Base-by-base conservation (phyloP, 2,797 vertebrate genomes). In the Margarornis squamiger region DNA sequence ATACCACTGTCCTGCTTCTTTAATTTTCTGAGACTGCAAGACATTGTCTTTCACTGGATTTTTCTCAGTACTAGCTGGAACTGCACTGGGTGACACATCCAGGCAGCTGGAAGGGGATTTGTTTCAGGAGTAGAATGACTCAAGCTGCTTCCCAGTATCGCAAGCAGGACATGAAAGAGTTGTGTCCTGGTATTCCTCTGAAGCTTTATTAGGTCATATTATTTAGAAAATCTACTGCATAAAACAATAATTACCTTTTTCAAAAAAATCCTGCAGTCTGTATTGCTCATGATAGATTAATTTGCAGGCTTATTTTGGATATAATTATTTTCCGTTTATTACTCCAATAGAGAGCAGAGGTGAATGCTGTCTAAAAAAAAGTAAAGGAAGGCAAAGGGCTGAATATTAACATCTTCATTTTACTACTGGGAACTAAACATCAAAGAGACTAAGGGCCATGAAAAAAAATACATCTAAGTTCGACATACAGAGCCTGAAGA, bases 301-400 rank as follows among this genome's bases (percentile, higher is more conserved):
- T 92, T 91, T 91, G 20, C 51, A 80, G 41, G 14, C 14, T 7
- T 86, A 45, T 90, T 92, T 93, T 59, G 30, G 14, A 29, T 61
- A 36, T 49, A 75, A 84, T 86, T 95, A 84, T 71, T 95, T 93
- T 92, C 14, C 78, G 77, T 95, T 85, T 87, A 68, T 95, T 85
- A 86, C 39, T 75, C 58, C 48, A 90, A 45, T 52, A 79, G 76
- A 77, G 46, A 94, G 36, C 39, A 88, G 63, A 77, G 75, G 89
- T 91, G 84, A 86, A 77, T 4, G 9, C 26, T 46, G 68, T 38
- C 8, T 21, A 55, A 79, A 76, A 51, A 52, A 41, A 82, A 51
- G 57, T 39, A 59, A 75, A 45, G 2, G 4, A 67, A 86, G 52
- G 78, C 20, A 89, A 87, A 90, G 36, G 57, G 18, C 26, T 71